Conservation (phyloP, 2,797 vertebrate species). For the Masticophis lateralis region DNA sequence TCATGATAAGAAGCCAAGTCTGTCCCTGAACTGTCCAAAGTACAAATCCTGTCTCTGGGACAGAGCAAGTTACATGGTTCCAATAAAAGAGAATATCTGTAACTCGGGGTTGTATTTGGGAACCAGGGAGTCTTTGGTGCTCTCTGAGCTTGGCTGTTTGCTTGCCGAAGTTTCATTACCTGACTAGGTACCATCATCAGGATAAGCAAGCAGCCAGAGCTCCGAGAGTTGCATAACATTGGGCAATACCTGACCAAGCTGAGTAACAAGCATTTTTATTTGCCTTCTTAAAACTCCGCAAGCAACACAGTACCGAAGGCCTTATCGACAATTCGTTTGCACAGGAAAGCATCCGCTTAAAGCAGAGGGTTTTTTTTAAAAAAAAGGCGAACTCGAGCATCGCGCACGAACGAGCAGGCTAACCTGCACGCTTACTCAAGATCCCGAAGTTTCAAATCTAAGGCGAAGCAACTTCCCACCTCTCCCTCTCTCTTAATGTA, state of each 20-base stretch:
- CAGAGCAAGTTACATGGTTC: background rate
- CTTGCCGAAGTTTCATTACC: background rate
- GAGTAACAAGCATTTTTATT: background rate
- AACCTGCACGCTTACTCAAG: background rate
- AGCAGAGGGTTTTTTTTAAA: background rate
- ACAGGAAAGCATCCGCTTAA: background rate
- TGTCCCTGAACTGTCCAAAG: background rate
- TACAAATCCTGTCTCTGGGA: background rate
- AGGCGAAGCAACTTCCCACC: background rate
- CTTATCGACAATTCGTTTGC: background rate
- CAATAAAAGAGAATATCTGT: background rate
- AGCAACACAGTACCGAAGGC: background rate
- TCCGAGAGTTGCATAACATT: background rate
- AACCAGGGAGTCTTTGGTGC: background rate
- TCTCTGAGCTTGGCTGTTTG: background rate
- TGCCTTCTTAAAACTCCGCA: background rate
- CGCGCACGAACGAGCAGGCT: background rate
- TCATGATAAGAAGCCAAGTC: background rate
- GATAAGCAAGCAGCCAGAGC: background rate
- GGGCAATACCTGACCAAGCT: background rate
- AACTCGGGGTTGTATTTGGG: background rate
- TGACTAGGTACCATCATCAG: background rate
- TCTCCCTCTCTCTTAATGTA: rapidly evolving
- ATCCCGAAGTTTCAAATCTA: background rate
- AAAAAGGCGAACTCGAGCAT: background rate